Evolutionary conservation across 2,888 invertebrate genomes (phyloP).

Genomic region (Acleris cristana): DNA sequence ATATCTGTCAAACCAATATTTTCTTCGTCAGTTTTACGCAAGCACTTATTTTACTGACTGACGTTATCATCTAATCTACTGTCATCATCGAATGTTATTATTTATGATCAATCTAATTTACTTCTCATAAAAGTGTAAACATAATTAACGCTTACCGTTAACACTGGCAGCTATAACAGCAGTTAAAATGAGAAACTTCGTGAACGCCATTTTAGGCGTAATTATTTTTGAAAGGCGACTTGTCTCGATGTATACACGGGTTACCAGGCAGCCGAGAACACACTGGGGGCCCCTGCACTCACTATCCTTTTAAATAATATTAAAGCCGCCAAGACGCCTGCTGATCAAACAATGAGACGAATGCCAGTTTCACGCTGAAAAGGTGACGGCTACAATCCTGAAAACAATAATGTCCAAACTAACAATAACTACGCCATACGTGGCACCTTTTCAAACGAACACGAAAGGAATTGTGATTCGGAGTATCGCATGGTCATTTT

Average conservation of each 20-base stretch:
- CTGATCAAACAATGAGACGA: conserved; percentile 70
- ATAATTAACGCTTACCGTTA: conserved; percentile 53
- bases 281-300: conserved; percentile 55
- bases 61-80: too few relatives aligned
- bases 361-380: conserved; percentile 49
- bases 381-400: conserved; percentile 35
- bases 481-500: too few relatives aligned
- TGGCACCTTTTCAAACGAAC: conserved; percentile 11
- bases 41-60: too few relatives aligned
- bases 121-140: too few relatives aligned
- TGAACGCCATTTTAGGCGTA: conserved; percentile 57
- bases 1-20: too few relatives aligned
- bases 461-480: not conserved
- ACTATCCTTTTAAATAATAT: conserved; percentile 63
- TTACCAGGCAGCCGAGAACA: conserved; percentile 49
- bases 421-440: conserved; percentile 31
- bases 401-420: conserved; percentile 23
- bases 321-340: conserved; percentile 56
- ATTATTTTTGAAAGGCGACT: conserved; percentile 38
- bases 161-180: conserved; percentile 48
- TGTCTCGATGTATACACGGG: conserved; percentile 40
- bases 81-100: too few relatives aligned
- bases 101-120: too few relatives aligned
- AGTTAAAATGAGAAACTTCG: conserved; percentile 46
- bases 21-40: too few relatives aligned